phyloP scores from a whole-genome alignment of 64 coral and sea anemone species.

The Anthopleura sola region DNA sequence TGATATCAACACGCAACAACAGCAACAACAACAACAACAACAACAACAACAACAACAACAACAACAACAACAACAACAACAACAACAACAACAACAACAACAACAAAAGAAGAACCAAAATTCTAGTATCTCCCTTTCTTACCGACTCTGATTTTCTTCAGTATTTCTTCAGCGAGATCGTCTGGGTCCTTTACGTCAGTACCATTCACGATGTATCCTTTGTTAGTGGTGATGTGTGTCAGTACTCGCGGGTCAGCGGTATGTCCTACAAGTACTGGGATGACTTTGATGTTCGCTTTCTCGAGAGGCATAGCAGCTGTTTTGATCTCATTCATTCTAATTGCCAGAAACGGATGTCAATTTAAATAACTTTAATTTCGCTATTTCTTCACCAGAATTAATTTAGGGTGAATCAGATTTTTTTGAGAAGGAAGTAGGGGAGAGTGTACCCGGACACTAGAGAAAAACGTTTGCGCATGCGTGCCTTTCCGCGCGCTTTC shows the following conservation, averaged over 20 bases:
- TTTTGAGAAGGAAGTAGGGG: too few relatives aligned
- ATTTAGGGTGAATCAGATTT: too few relatives aligned
- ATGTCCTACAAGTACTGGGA: slow-evolving; percentile 29
- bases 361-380: not conserved
- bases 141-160: slow-evolving; percentile 35
- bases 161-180: slow-evolving; percentile 29
- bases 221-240: slow-evolving; percentile 19
- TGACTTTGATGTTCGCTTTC: slow-evolving; percentile 32
- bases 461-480: too few relatives aligned
- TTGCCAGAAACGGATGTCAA: not conserved
- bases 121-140: not conserved
- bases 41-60: too few relatives aligned
- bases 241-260: slow-evolving; percentile 32
- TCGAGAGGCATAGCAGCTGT: not conserved
- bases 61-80: too few relatives aligned
- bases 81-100: too few relatives aligned
- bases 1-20: too few relatives aligned
- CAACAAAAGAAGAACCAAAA: not conserved
- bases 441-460: too few relatives aligned
- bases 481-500: too few relatives aligned
- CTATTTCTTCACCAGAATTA: too few relatives aligned
- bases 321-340: slow-evolving; percentile 26
- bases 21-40: too few relatives aligned
- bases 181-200: slow-evolving; percentile 4
- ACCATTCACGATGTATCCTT: slow-evolving; percentile 23